These are phyloP conservation scores for Delichon dasypus DNA, from an alignment of 2,797 vertebrate species.

Conservation along the genomic window DNA sequence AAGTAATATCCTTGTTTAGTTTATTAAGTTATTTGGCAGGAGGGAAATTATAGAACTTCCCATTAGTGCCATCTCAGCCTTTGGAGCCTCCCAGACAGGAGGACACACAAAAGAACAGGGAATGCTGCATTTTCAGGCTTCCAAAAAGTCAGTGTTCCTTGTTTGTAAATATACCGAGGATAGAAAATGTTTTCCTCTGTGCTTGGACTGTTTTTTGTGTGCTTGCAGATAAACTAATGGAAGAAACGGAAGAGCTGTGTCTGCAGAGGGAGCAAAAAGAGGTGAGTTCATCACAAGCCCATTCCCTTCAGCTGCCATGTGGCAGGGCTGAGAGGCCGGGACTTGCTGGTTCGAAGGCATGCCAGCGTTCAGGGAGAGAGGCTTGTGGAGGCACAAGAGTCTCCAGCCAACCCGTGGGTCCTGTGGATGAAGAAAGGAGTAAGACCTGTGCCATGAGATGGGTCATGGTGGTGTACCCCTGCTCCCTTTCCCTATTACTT, in stretches of 20 bases:
- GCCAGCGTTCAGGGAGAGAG: background rate
- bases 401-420: background rate
- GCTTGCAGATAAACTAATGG: constrained; percentile 94
- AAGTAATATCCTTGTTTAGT: background rate
- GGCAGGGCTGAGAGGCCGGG: background rate
- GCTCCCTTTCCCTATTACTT: background rate
- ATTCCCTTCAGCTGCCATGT: background rate
- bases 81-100: background rate
- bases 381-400: background rate
- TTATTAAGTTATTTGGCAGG: background rate
- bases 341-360: background rate
- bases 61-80: background rate
- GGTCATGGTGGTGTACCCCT: background rate
- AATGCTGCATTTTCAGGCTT: background rate
- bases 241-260: constrained; percentile 94
- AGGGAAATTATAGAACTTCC: background rate
- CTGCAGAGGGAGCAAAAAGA: constrained; percentile 92
- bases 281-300: constrained; percentile 69
- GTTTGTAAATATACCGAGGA: background rate
- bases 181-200: background rate
- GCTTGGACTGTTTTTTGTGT: background rate
- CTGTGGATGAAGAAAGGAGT: background rate
- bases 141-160: background rate
- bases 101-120: background rate
- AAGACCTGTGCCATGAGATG: background rate